These are phyloP conservation scores for Atherix ibis DNA, from an alignment of 2,888 invertebrate genomes.

Conservation along the genomic window DNA sequence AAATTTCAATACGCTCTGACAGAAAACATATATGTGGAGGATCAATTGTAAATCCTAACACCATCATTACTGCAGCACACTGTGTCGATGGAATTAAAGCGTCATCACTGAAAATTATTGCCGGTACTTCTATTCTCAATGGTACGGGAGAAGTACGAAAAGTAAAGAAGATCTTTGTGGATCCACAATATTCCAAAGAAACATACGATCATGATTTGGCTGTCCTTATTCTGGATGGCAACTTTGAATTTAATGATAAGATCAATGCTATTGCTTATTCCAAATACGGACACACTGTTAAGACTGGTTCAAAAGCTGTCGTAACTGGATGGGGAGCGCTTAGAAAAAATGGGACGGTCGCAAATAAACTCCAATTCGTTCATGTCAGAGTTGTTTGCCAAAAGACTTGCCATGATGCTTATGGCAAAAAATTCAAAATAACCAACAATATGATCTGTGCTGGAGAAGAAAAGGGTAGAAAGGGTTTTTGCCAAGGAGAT, in stretches of 20 bases:
- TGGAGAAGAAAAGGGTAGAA: no score
- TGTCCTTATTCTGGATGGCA: conserved; percentile 33
- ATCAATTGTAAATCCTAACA: conserved; percentile 31
- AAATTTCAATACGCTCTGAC: conserved; percentile 12
- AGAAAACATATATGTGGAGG: conserved; percentile 37
- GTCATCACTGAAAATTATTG: conserved; percentile 23
- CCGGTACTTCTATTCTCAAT: conserved; percentile 31
- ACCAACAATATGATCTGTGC: no score
- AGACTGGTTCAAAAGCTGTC: background rate
- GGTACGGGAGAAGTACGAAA: background rate
- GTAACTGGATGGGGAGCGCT: conserved; percentile 1
- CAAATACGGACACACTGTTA: conserved; percentile 13
- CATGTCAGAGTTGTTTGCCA: conserved; percentile 1
- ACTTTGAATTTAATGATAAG: conserved; percentile 27
- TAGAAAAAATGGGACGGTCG: background rate
- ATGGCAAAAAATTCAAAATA: no score
- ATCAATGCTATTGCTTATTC: conserved; percentile 32
- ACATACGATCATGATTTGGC: conserved; percentile 41
- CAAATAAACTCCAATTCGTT: background rate
- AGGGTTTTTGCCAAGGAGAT: no score
- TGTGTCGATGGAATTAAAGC: conserved; percentile 26
- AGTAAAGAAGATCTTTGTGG: conserved; percentile 14
- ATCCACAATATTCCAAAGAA: conserved; percentile 33
- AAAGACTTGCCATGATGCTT: no score
- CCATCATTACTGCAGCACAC: no score